Percentiles rank a stretch among this genome's conserved stretches.
Conservation (phyloP, 2,888 invertebrate genomes). For the Noctua comes region DNA sequence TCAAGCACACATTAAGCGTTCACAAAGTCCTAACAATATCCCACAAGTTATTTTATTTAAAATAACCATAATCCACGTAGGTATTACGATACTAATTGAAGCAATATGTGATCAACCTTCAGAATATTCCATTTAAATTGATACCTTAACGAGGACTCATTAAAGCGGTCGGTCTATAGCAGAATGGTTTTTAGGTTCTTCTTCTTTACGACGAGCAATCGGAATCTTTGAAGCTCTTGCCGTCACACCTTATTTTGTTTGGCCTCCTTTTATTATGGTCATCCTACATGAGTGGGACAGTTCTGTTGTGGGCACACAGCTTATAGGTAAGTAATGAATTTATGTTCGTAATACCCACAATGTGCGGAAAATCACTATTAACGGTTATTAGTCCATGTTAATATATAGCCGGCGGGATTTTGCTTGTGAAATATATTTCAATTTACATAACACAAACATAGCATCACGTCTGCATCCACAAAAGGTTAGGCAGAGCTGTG, state of each 20-base stretch:
- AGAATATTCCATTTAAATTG: too few species aligned
- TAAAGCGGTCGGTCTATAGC: too few species aligned
- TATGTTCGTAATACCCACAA: constrained; percentile 14
- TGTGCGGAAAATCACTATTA: constrained; percentile 32
- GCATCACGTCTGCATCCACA: not conserved
- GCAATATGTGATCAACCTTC: too few species aligned
- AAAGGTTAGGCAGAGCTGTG: not conserved
- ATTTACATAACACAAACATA: not conserved
- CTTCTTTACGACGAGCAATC: too few species aligned
- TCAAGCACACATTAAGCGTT: too few species aligned
- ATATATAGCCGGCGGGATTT: not conserved
- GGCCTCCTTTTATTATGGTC: constrained; percentile 15
- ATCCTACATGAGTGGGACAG: constrained; percentile 3
- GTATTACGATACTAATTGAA: too few species aligned
- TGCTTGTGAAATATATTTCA: not conserved
- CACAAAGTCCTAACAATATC: too few species aligned
- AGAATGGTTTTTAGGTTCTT: too few species aligned
- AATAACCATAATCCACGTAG: too few species aligned
- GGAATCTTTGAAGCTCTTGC: too few species aligned
- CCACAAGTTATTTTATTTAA: too few species aligned
- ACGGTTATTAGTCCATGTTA: constrained; percentile 3
- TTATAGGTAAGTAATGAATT: constrained; percentile 53
- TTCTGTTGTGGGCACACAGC: constrained; percentile 19
- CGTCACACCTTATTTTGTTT: not conserved
- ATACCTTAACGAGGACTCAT: too few species aligned